phyloP scores from a whole-genome alignment of 2,797 vertebrate species.

The Crenichthys baileyi region DNA sequence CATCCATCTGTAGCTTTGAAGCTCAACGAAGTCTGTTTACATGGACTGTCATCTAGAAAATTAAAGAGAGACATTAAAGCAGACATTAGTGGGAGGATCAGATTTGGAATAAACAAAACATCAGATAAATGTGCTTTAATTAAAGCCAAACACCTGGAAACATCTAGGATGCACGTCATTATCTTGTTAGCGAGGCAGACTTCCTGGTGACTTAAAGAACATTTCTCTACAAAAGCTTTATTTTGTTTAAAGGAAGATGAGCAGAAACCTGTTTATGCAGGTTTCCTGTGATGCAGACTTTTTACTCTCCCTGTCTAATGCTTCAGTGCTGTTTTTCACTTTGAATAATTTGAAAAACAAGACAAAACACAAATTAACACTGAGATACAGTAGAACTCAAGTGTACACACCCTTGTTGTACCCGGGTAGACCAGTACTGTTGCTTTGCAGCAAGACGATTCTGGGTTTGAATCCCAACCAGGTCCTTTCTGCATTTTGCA shows the following conservation, averaged over 20 bases:
- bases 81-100: slow-evolving; percentile 48
- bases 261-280: neutral
- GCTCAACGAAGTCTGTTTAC: slow-evolving; percentile 19
- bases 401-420: neutral
- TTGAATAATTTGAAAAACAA: neutral
- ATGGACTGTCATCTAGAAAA: slow-evolving; percentile 24
- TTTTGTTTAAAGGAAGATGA: neutral
- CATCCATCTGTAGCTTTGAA: slow-evolving; percentile 17
- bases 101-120: slow-evolving; percentile 29
- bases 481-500: neutral
- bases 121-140: slow-evolving; percentile 22
- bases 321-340: neutral
- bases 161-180: slow-evolving; percentile 31
- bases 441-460: neutral
- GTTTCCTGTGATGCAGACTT: neutral
- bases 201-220: neutral
- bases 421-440: neutral
- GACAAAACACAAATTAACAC: neutral
- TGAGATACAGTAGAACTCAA: neutral
- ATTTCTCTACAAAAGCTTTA: neutral
- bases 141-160: slow-evolving; percentile 14
- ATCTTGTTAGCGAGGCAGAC: neutral
- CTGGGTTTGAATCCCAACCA: neutral
- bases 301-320: neutral
- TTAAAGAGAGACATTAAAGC: too few relatives aligned